Conservation (phyloP, 2,113 vertebrate genomes). For the Benitochromis conjunctus region DNA sequence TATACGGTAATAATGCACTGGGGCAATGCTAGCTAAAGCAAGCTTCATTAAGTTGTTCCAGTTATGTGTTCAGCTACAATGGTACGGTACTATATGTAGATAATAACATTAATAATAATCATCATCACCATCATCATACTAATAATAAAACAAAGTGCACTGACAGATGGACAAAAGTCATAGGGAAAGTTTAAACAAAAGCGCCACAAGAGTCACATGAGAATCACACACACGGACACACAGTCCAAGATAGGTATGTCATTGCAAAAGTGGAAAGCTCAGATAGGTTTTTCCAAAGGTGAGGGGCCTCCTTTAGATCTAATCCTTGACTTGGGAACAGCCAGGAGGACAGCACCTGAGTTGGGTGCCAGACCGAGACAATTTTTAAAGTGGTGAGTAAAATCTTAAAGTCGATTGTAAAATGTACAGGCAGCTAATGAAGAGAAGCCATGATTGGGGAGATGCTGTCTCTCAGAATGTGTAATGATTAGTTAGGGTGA, state of each 20-base stretch:
- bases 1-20: background rate
- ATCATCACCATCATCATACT: background rate
- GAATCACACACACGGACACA: background rate
- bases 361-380: fast-evolving
- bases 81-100: background rate
- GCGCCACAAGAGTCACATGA: background rate
- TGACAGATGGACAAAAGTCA: background rate
- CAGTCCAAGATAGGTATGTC: too few species aligned
- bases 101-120: background rate
- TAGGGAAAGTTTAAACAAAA: background rate
- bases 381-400: background rate
- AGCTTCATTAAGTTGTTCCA: background rate
- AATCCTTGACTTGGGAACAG: background rate
- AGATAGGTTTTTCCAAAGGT: too few species aligned
- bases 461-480: background rate
- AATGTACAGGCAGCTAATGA: background rate
- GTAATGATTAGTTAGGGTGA: background rate
- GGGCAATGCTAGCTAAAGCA: background rate
- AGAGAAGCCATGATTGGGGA: fast-evolving
- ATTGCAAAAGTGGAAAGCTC: too few species aligned
- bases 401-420: background rate
- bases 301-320: too few species aligned
- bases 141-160: background rate
- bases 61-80: background rate
- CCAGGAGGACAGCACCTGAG: background rate